Base-by-base conservation (phyloP, 1,140 invertebrate species). In the Drosophila littoralis region DNA sequence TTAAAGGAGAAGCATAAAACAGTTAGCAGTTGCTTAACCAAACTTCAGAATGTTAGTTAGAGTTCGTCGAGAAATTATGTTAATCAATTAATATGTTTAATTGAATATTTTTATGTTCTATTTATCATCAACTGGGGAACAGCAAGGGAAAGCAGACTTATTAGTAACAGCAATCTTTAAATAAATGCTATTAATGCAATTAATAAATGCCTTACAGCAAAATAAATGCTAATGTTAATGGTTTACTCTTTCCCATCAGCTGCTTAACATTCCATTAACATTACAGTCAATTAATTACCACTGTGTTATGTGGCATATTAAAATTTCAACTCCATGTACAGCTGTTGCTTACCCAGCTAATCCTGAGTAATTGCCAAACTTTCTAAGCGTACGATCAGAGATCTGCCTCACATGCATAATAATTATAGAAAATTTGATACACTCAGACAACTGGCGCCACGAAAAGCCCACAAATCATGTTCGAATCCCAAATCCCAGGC, bases 401-500 rank as follows among this genome's bases (percentile, higher is more conserved):
- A 54, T 46, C 12, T 12, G 45, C 22, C 36, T 59, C 38, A 65
- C 36, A 60, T 61, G 57, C 36, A 60, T 52, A 46, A 46, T 35
- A 59, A 60, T 59, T 54, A 73, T 67, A 22, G 69, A 58, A 73
- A 67, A 73, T 50, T 45, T 48, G 42, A 48, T 7, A 10, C 15
- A 42, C 10, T 9, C 55, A 68, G 70, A 43, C 55, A 54, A 42
- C 51, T 65, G 79, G 75, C 79, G 79, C 79, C 79, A 77, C 13
- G 28, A 10, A 22, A 55, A 45, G 17, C 12, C 7, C 59, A 81
- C 52, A 78, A 77, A 82, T 76, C 57, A 75, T 64, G 63, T 33
- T 43, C 58, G 1, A 57, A 28, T 7, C 22, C 36, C 48, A 35
- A 52, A 35, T 35, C 36, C 17, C 33, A 51, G 22, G 22, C 22